A percentile compares a stretch with the other conserved stretches of the same genome.
Evolutionary conservation across 37 sponge, comb jelly and placozoan genomes (phyloP).

Genomic region (Eunapius fragilis): DNA sequence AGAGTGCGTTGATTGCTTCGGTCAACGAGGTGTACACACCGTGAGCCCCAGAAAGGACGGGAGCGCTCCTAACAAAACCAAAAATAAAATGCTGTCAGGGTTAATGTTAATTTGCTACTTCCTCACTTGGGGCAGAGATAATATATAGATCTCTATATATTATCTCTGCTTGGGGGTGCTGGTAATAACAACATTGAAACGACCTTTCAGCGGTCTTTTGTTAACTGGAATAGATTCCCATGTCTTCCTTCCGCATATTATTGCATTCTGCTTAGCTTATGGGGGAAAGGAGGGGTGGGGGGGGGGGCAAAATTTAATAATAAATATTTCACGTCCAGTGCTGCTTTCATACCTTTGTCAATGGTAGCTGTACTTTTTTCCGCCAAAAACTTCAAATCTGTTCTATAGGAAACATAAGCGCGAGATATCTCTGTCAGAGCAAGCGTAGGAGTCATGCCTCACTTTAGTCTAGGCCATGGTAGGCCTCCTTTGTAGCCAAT

Average conservation of each 20-base stretch:
- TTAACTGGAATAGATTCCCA: conserved; percentile 81
- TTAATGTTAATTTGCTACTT: background rate
- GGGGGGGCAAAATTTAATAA: too few relatives aligned
- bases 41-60: conserved; percentile 63
- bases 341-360: conserved; percentile 9
- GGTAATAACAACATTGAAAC: conserved; percentile 82
- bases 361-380: conserved; percentile 15
- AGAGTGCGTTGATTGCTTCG: conserved; percentile 19
- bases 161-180: too few relatives aligned
- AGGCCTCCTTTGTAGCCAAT: conserved; percentile 67
- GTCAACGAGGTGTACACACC: conserved; percentile 37
- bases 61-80: background rate
- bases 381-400: conserved; percentile 43
- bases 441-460: background rate
- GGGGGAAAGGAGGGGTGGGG: too few relatives aligned
- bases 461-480: conserved; percentile 85
- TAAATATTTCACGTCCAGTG: too few relatives aligned
- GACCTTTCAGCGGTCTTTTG: conserved; percentile 58
- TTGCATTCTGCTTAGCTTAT: conserved; percentile 84
- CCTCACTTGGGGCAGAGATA: too few relatives aligned
- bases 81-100: background rate
- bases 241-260: conserved; percentile 84
- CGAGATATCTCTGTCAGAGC: background rate
- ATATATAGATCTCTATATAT: too few relatives aligned
- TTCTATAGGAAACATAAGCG: background rate